Percentiles rank a stretch among this genome's conserved stretches.
Evolutionary conservation across 2,888 invertebrate species (phyloP).

Genomic region (Clanis bilineata): DNA sequence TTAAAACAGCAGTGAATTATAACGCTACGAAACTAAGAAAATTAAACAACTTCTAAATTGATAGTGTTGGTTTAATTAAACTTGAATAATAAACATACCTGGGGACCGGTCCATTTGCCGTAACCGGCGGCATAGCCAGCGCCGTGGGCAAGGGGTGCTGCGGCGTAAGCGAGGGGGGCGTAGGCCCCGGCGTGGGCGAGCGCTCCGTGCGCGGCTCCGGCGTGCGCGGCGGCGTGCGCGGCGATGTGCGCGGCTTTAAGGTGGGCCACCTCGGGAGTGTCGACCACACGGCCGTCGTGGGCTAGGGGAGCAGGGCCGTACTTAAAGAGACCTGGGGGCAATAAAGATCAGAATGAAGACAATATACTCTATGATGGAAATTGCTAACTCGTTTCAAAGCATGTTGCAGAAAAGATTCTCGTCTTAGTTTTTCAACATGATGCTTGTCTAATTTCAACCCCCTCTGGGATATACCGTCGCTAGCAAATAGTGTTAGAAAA

Average conservation of each 20-base stretch:
- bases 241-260: conserved; percentile 81
- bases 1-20: too few relatives aligned
- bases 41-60: too few relatives aligned
- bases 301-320: conserved; percentile 78
- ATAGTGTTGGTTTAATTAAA: too few relatives aligned
- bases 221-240: conserved; percentile 70
- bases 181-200: conserved; percentile 43
- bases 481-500: too few relatives aligned
- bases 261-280: conserved; percentile 81
- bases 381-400: too few relatives aligned
- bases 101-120: conserved; percentile 75
- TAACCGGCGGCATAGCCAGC: conserved; percentile 67
- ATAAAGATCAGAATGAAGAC: not conserved
- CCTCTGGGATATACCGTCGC: too few relatives aligned
- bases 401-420: too few relatives aligned
- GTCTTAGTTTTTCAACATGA: too few relatives aligned
- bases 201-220: conserved; percentile 47
- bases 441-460: too few relatives aligned
- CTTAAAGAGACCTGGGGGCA: conserved; percentile 64
- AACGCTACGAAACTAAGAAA: too few relatives aligned
- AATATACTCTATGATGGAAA: too few relatives aligned
- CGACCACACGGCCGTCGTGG: conserved; percentile 75
- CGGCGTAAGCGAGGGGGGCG: conserved; percentile 44
- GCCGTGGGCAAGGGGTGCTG: conserved; percentile 47
- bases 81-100: conserved; percentile 33